These are phyloP conservation scores for Symphodus melops DNA, from an alignment of 2,113 vertebrate genomes.

Conservation along the genomic window DNA sequence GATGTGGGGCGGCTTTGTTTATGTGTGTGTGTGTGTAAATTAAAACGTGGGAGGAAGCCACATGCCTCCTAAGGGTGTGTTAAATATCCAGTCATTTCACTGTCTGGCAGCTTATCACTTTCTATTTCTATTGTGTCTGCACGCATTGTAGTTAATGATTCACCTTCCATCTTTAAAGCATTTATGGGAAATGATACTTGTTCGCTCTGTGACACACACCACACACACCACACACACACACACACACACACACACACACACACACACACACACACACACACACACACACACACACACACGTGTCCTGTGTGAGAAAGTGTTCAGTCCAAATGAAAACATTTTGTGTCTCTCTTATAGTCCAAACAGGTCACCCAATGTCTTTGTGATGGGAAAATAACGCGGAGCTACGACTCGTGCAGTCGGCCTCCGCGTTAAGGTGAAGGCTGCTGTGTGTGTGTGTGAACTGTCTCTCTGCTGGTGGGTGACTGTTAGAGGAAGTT, in stretches of 20 bases:
- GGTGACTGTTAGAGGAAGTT: slow-evolving; percentile 59
- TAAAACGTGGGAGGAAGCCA: slow-evolving; percentile 17
- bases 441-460: slow-evolving; percentile 8
- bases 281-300: too few relatives aligned
- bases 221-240: too few relatives aligned
- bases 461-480: slow-evolving; percentile 4
- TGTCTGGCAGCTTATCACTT: slow-evolving; percentile 6
- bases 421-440: not conserved
- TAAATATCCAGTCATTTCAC: slow-evolving; percentile 4
- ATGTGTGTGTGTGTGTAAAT: slow-evolving; percentile 37
- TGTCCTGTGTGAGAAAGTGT: not conserved
- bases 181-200: not conserved
- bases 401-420: not conserved
- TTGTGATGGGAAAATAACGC: too few relatives aligned
- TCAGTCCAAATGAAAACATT: not conserved
- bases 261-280: too few relatives aligned
- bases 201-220: too few relatives aligned
- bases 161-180: not conserved
- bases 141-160: not conserved
- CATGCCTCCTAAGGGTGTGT: slow-evolving; percentile 19
- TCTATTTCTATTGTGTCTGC: slow-evolving; percentile 12
- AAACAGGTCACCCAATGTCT: not conserved
- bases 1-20: slow-evolving; percentile 41
- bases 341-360: not conserved
- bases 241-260: too few relatives aligned